Percentiles rank a stretch among this genome's conserved stretches.
Evolutionary conservation across 1,140 invertebrate species (phyloP).

Genomic region (Trichomalopsis sarcophagae): DNA sequence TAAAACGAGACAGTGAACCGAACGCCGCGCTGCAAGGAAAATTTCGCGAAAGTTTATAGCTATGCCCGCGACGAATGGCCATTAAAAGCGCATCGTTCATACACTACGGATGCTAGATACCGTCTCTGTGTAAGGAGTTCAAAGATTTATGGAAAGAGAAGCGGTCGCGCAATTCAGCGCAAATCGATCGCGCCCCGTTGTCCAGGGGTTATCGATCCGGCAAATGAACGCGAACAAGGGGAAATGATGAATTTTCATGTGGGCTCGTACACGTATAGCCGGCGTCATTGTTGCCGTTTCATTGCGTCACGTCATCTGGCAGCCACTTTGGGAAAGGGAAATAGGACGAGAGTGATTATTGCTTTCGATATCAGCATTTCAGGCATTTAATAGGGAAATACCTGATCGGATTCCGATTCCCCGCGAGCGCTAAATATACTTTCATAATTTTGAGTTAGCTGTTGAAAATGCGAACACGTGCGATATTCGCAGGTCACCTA

Average conservation of each 20-base stretch:
- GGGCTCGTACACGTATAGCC: neutral
- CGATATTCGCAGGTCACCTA: too few relatives aligned
- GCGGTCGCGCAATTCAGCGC: neutral
- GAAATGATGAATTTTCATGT: neutral
- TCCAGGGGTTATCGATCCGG: neutral
- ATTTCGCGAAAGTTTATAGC: slow-evolving; percentile 16
- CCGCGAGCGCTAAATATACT: too few relatives aligned
- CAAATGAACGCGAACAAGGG: neutral
- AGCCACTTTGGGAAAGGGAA: neutral
- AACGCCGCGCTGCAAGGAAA: neutral
- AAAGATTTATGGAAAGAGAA: neutral
- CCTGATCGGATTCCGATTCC: too few relatives aligned
- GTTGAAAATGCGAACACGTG: too few relatives aligned
- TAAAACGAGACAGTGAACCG: neutral
- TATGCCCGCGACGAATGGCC: neutral
- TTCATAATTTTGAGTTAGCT: too few relatives aligned
- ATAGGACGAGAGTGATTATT: neutral
- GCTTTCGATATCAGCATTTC: neutral
- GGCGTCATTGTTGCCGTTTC: neutral
- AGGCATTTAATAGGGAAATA: too few relatives aligned
- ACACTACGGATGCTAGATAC: too few relatives aligned
- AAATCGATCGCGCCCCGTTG: slow-evolving; percentile 6
- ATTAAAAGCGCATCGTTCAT: neutral
- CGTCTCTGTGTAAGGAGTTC: neutral
- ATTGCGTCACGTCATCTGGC: neutral